Conservation (phyloP, 1,140 invertebrate genomes). For the Dolichoris vasculosae region DNA sequence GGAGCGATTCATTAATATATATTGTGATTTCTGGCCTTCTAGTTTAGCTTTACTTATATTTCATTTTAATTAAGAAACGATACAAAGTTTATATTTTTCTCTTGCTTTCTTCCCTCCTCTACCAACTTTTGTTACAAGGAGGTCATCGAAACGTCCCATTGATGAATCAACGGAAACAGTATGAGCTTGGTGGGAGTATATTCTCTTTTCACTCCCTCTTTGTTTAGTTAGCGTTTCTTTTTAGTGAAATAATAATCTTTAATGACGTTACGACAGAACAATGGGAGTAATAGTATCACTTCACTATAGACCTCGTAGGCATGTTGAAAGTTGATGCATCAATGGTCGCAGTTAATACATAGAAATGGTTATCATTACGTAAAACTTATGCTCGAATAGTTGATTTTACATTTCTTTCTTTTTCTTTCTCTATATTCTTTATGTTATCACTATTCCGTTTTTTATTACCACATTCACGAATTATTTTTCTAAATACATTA, state of each 20-base stretch:
- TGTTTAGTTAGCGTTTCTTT: constrained; percentile 38
- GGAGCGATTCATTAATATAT: constrained; percentile 61
- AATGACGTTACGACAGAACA: constrained; percentile 43
- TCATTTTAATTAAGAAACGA: constrained; percentile 52
- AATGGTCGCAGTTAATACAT: constrained; percentile 34
- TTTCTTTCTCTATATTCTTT: neutral
- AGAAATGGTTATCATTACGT: constrained; percentile 44
- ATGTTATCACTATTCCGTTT: neutral
- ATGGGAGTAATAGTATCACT: constrained; percentile 49
- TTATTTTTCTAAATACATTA: too few relatives aligned
- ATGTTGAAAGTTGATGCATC: constrained; percentile 45
- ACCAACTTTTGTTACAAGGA: constrained; percentile 1
- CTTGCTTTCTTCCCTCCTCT: neutral
- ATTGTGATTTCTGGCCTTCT: constrained; percentile 40
- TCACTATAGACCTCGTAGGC: constrained; percentile 39
- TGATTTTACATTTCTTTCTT: neutral
- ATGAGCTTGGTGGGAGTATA: neutral
- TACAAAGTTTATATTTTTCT: neutral
- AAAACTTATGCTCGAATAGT: constrained; percentile 27
- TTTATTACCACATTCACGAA: too few relatives aligned
- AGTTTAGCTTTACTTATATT: constrained; percentile 61
- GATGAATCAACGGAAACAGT: constrained; percentile 51
- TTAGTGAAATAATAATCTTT: constrained; percentile 38
- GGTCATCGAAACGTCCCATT: constrained; percentile 41
- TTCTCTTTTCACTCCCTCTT: constrained; percentile 18